Percentiles rank a stretch among this genome's conserved stretches.
phyloP scores from a whole-genome alignment of 2,888 invertebrate species.

The Chorisops tibialis region DNA sequence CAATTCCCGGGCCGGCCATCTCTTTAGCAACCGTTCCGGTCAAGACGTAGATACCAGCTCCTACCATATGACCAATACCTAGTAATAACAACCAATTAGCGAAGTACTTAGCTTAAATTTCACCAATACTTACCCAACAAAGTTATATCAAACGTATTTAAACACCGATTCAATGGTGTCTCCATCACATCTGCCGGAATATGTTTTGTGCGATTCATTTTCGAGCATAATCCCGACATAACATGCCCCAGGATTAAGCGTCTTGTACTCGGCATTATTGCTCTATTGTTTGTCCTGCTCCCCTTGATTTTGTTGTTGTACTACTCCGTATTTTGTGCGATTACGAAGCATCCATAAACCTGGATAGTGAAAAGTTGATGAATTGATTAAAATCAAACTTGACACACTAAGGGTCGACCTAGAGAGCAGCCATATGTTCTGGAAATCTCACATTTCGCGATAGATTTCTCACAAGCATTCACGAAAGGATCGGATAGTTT shows the following conservation, averaged over 20 bases:
- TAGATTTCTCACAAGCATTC: neutral
- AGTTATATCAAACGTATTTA: conserved; percentile 86
- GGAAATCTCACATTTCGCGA: neutral
- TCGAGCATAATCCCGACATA: conserved; percentile 73
- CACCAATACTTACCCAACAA: conserved; percentile 66
- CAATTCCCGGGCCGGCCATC: conserved; percentile 73
- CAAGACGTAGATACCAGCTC: conserved; percentile 90
- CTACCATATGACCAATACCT: conserved; percentile 95
- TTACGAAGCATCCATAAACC: neutral
- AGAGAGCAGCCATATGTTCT: conserved; percentile 1
- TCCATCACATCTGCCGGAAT: conserved; percentile 72
- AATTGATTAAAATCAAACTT: neutral
- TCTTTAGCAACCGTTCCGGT: conserved; percentile 80
- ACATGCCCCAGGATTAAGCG: conserved; percentile 79
- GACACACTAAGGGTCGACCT: too few species aligned
- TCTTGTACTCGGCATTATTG: conserved; percentile 71
- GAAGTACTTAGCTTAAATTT: conserved; percentile 3
- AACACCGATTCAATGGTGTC: conserved; percentile 81
- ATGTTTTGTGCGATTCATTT: conserved; percentile 79
- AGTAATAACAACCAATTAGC: too few species aligned
- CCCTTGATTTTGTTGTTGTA: conserved; percentile 29
- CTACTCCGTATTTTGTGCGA: neutral
- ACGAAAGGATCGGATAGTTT: neutral
- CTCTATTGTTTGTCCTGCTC: too few species aligned
- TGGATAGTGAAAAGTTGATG: conserved; percentile 4